Conservation (phyloP, 1,140 invertebrate genomes). For the Bacillus rossius region DNA sequence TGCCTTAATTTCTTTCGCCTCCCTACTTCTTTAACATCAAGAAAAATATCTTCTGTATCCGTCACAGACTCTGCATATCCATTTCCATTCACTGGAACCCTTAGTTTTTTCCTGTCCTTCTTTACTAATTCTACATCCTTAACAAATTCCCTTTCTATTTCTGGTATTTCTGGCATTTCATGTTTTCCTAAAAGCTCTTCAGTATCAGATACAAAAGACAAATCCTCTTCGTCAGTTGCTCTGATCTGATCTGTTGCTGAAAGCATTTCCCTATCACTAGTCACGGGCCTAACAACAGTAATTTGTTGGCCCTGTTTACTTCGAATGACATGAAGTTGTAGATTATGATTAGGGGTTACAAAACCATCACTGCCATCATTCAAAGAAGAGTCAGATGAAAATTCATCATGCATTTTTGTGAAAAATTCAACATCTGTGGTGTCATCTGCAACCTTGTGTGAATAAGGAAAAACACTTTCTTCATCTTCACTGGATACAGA, state of each 20-base stretch:
- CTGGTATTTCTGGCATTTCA: slow-evolving; percentile 25
- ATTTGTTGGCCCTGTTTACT: not conserved
- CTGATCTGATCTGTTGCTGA: too few relatives aligned
- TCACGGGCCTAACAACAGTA: not conserved
- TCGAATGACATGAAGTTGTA: not conserved
- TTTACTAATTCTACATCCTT: slow-evolving; percentile 23
- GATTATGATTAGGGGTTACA: not conserved
- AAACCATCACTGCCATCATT: not conserved
- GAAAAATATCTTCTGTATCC: slow-evolving; percentile 47
- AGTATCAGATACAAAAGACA: slow-evolving; percentile 35
- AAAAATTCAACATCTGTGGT: too few relatives aligned
- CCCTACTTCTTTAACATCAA: slow-evolving; percentile 22
- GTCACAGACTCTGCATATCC: slow-evolving; percentile 35
- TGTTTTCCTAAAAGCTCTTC: slow-evolving; percentile 44
- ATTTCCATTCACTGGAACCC: slow-evolving; percentile 2
- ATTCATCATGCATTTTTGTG: too few relatives aligned
- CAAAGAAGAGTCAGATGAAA: too few relatives aligned
- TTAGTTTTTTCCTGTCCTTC: slow-evolving; percentile 17
- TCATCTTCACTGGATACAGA: slow-evolving; percentile 15
- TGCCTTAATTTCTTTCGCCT: not conserved
- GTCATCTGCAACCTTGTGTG: not conserved
- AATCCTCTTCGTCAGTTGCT: slow-evolving; percentile 1
- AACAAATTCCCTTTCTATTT: slow-evolving; percentile 33
- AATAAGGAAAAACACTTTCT: not conserved
- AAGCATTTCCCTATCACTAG: too few relatives aligned